Evolutionary conservation across 2,113 vertebrate genomes (phyloP).

Genomic region (Forbesichthys papilliferus): DNA sequence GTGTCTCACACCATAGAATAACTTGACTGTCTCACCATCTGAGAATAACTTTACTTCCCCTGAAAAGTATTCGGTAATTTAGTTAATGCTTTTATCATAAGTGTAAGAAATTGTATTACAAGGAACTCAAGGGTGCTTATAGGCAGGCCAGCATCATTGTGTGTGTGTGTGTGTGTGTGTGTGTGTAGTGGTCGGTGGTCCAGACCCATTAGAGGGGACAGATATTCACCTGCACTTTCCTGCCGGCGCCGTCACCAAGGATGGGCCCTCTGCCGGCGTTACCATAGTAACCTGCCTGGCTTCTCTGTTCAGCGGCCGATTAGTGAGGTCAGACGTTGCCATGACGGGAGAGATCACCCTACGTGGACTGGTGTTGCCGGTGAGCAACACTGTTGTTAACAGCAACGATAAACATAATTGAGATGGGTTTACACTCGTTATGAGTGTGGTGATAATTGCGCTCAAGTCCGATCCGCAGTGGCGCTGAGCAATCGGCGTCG

Average conservation of each 20-base stretch:
- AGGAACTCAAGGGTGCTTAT: too few species aligned
- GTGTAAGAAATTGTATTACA: too few species aligned
- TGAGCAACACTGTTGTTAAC: slow-evolving; percentile 67
- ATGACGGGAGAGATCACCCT: slow-evolving; percentile 99
- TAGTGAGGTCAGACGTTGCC: slow-evolving; percentile 94
- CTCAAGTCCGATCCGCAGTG: too few species aligned
- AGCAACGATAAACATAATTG: not conserved
- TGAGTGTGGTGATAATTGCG: too few species aligned
- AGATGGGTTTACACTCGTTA: not conserved
- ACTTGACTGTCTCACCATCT: too few species aligned
- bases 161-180: slow-evolving; percentile 8
- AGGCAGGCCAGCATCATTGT: not conserved
- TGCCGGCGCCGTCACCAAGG: slow-evolving; percentile 97
- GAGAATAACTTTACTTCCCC: too few species aligned
- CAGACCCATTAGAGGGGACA: slow-evolving; percentile 72
- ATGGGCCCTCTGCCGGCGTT: slow-evolving; percentile 96
- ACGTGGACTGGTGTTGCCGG: slow-evolving; percentile 94
- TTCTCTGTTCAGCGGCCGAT: slow-evolving; percentile 90
- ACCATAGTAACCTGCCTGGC: slow-evolving; percentile 98
- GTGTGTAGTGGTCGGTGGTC: slow-evolving; percentile 47
- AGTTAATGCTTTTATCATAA: too few species aligned
- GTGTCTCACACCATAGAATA: too few species aligned
- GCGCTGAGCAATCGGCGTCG: too few species aligned
- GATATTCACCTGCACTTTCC: slow-evolving; percentile 99
- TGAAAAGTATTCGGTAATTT: too few species aligned